Evolutionary conservation across 1,140 invertebrate species (phyloP).

Genomic region (Mylabris phalerata): DNA sequence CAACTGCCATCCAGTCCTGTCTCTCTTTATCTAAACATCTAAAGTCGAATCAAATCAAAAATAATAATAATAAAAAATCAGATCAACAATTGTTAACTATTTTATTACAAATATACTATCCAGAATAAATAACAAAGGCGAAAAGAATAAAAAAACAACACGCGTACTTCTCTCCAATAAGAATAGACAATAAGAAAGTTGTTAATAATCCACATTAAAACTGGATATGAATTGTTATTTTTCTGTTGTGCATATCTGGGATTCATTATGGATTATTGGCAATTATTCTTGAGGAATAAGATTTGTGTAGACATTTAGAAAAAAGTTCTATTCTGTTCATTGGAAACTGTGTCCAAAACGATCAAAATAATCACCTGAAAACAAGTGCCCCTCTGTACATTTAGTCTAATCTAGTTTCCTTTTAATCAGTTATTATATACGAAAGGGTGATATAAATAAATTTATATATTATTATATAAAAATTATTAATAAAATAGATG

Average conservation of each 20-base stretch:
- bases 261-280: not conserved
- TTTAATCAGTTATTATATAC: conserved; percentile 17
- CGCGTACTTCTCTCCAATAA: too few species aligned
- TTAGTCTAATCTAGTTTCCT: conserved; percentile 28
- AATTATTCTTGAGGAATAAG: not conserved
- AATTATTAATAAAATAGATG: conserved; percentile 3
- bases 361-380: conserved; percentile 5
- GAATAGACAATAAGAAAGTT: too few species aligned
- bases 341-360: not conserved
- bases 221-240: too few species aligned
- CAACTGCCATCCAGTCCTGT: conserved; percentile 10
- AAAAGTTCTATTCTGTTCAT: conserved; percentile 12
- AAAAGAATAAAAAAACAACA: too few species aligned
- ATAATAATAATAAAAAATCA: not conserved
- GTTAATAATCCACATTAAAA: too few species aligned
- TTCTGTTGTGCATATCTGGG: too few species aligned
- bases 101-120: too few species aligned
- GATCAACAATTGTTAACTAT: not conserved
- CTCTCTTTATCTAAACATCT: not conserved
- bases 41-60: not conserved
- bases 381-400: not conserved
- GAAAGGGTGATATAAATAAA: conserved; percentile 26
- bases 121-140: too few species aligned
- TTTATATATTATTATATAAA: not conserved
- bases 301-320: too few species aligned